Base-by-base conservation (phyloP, 2,113 vertebrate species). In the Cyprinodon brontotheroides region DNA sequence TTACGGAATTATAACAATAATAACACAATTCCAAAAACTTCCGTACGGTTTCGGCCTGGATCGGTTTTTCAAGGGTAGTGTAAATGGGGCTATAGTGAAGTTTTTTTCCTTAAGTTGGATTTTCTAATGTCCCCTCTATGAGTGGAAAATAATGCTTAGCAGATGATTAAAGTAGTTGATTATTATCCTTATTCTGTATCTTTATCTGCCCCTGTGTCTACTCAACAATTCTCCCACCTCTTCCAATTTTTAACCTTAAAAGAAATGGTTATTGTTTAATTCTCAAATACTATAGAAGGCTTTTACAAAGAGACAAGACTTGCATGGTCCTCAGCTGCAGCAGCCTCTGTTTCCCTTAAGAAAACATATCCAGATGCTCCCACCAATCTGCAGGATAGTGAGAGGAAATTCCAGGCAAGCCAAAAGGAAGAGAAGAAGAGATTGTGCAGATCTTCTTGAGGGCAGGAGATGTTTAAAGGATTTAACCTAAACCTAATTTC, bases 341-440 rank as follows among this genome's bases (percentile, higher is more conserved):
- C 29, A 62, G 66, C 41, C 45, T 74, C 59, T 67, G 61, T 62
- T 81, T 57, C 71, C 78, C 67, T 74, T 64, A 82, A 67, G 78
- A 78, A 90, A 91, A 79, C 81, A 66, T 69, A 87, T 90, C 86
- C 89, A 92, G 88, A 89, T 91, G 90, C 79, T 85, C 82, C 72
- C 74, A 79, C 70, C 79, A 61, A 75, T 61, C 86, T 81, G 75
- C 82, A 13, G 86, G 84, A 92, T 45, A 75, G 80, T 20, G 45
- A 79, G 86, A 92, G 91, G 91, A 92, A 93, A 92, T 92, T 79
- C 89, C 90, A 87, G 60, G 66, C 87, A 86, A 82, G 82, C 77
- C 79, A 15, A 82, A 72, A 83, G 83, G 86, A 90, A 86, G 87
- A 87, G 83, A 68, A 80, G 72, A 39, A 75, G 81, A 81, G 83